A percentile compares a stretch with the other conserved stretches of the same genome.
phyloP scores from a whole-genome alignment of 2,797 vertebrate genomes.

The Corythornis leucogaster region DNA sequence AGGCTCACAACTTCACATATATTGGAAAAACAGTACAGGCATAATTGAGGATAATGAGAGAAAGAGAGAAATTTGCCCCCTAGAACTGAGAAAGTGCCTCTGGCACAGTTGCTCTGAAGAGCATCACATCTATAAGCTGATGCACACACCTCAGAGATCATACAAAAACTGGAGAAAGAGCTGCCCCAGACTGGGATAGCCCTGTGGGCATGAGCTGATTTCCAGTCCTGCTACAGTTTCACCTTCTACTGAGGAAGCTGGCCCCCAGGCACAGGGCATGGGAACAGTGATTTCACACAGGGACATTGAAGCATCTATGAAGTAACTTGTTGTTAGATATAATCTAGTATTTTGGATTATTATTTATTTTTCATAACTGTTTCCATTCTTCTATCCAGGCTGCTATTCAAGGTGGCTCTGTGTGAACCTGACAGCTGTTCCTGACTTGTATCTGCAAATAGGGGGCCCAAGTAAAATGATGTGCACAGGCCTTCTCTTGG shows the following conservation, averaged over 20 bases:
- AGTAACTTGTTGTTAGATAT: neutral
- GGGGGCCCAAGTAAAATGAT: neutral
- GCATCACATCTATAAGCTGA: neutral
- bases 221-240: neutral
- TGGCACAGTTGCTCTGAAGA: neutral
- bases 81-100: neutral
- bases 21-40: neutral
- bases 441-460: neutral
- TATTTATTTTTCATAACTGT: neutral
- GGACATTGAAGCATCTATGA: neutral
- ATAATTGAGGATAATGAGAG: neutral
- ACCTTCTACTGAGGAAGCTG: neutral
- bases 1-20: neutral
- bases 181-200: neutral
- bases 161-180: neutral
- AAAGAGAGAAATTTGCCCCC: neutral
- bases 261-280: neutral
- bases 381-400: neutral
- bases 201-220: accelerated
- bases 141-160: neutral
- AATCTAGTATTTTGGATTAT: neutral
- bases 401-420: neutral
- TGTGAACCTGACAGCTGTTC: neutral
- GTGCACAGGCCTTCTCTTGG: neutral
- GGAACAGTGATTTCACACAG: accelerated